Evolutionary conservation across 2,888 invertebrate genomes (phyloP).

Genomic region (Acronicta aceris): DNA sequence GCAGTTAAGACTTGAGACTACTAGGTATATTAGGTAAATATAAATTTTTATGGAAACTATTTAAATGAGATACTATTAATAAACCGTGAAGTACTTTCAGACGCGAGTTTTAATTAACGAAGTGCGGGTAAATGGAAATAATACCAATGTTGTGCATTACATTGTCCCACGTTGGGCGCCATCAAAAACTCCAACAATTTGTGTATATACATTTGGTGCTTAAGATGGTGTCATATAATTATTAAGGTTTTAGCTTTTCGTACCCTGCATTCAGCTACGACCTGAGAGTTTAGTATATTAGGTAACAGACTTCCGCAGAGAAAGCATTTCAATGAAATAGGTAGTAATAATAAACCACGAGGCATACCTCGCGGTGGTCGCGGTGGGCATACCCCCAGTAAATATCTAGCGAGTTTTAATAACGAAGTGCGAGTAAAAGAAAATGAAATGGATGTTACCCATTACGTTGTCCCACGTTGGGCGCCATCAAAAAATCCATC

Average conservation of each 20-base stretch:
- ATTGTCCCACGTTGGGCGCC: background rate
- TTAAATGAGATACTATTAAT: too few species aligned
- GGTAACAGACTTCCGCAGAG: too few species aligned
- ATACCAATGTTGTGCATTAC: background rate
- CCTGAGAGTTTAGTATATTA: too few species aligned
- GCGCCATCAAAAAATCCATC: conserved; percentile 55
- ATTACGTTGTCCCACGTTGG: conserved; percentile 67
- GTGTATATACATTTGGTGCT: background rate
- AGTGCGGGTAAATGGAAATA: conserved; percentile 57
- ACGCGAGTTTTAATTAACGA: conserved; percentile 4
- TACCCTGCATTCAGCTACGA: too few species aligned
- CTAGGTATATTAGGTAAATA: too few species aligned
- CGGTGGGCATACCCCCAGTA: conserved; percentile 3
- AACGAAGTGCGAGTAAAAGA: conserved; percentile 52
- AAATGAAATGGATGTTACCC: conserved; percentile 66
- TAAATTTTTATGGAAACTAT: background rate
- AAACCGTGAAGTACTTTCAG: too few species aligned
- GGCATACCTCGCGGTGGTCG: background rate
- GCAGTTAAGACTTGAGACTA: too few species aligned
- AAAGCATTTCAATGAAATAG: too few species aligned
- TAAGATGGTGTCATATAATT: background rate
- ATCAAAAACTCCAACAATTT: background rate
- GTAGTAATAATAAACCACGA: background rate
- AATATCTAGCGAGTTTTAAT: conserved; percentile 1
- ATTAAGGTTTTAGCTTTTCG: too few species aligned